A percentile compares a stretch with the other conserved stretches of the same genome.
phyloP scores from a whole-genome alignment of 2,113 vertebrate genomes.

The Nibea coibor region DNA sequence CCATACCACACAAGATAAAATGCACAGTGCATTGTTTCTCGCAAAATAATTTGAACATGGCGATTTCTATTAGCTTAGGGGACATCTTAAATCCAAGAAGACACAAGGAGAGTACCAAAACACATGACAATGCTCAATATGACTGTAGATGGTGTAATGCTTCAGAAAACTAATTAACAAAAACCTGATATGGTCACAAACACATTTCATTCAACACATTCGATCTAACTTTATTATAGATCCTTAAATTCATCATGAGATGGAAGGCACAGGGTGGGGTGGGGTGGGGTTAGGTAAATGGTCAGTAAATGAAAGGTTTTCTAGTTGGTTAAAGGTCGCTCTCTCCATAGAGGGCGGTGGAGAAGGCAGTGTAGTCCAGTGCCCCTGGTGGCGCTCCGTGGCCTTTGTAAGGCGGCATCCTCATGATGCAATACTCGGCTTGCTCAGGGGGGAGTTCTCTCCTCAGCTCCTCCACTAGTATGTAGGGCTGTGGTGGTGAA shows the following conservation, averaged over 20 bases:
- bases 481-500: conserved; percentile 86
- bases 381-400: conserved; percentile 84
- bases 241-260: conserved; percentile 47
- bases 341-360: conserved; percentile 95
- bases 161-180: conserved; percentile 36
- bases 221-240: conserved; percentile 32
- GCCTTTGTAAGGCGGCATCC: conserved; percentile 89
- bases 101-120: conserved; percentile 9
- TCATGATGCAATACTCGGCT: conserved; percentile 93
- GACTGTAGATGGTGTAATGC: conserved; percentile 38
- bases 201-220: conserved; percentile 47
- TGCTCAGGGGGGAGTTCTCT: conserved; percentile 93
- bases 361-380: conserved; percentile 95
- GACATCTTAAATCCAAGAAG: conserved; percentile 13
- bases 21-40: conserved; percentile 4
- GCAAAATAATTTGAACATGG: conserved; percentile 25
- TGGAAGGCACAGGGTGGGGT: background rate
- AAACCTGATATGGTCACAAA: conserved; percentile 36
- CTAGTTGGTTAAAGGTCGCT: conserved; percentile 90
- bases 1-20: conserved; percentile 33
- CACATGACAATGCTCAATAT: conserved; percentile 39
- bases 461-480: conserved; percentile 91
- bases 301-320: conserved; percentile 36
- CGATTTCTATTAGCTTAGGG: conserved; percentile 24
- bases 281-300: conserved; percentile 17